phyloP scores from a whole-genome alignment of 2,888 invertebrate species.

The Beris morrisii region DNA sequence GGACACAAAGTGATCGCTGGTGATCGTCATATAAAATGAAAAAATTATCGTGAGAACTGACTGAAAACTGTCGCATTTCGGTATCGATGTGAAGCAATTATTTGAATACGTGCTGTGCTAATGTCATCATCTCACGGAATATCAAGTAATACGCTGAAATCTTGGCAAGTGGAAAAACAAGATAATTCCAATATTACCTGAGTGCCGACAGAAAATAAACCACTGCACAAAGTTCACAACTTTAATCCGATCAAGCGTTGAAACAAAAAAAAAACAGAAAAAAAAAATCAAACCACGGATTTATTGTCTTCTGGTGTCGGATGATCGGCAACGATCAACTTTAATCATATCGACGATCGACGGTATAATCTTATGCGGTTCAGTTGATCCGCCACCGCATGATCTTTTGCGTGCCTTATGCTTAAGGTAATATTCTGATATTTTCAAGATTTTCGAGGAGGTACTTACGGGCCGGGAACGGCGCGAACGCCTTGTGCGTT shows the following conservation, averaged over 20 bases:
- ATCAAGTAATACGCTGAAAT: no score
- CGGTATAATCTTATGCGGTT: slow-evolving; percentile 30
- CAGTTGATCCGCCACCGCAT: slow-evolving; percentile 37
- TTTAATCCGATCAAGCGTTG: no score
- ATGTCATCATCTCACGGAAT: no score
- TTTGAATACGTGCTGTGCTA: no score
- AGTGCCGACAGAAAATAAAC: no score
- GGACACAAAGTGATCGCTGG: background rate
- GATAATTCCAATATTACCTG: background rate
- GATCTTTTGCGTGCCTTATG: slow-evolving; percentile 23
- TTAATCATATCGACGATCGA: slow-evolving; percentile 26
- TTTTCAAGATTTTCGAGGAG: slow-evolving; percentile 8
- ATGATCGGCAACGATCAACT: slow-evolving; percentile 24
- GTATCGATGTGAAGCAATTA: no score
- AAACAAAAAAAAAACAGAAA: background rate
- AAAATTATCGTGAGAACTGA: slow-evolving; percentile 10
- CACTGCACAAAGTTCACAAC: no score
- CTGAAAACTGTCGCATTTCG: slow-evolving; percentile 8
- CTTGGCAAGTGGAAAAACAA: no score
- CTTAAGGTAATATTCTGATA: background rate
- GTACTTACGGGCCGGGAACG: slow-evolving; percentile 12
- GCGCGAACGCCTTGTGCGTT: slow-evolving; percentile 15
- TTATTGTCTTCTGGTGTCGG: slow-evolving; percentile 28
- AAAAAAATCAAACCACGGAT: slow-evolving; percentile 4
- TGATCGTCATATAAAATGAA: slow-evolving; percentile 1